These are phyloP conservation scores for Plagodis pulveraria DNA, from an alignment of 2,888 invertebrate genomes.

Conservation along the genomic window DNA sequence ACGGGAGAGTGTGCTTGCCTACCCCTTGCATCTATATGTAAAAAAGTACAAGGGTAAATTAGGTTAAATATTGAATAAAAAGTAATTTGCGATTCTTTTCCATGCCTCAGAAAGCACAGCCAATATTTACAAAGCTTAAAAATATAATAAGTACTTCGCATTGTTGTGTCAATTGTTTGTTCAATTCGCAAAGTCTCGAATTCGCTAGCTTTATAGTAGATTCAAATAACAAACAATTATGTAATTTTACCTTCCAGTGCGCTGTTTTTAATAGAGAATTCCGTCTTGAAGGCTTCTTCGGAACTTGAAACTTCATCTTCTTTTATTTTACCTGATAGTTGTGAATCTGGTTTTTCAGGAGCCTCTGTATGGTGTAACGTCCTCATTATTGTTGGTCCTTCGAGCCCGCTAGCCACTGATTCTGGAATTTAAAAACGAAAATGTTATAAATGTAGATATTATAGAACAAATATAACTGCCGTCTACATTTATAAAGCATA, in stretches of 20 bases:
- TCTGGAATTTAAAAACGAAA: constrained; percentile 38
- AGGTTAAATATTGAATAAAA: not conserved
- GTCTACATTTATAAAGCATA: constrained; percentile 30
- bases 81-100: too few species aligned
- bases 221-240: too few species aligned
- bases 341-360: constrained; percentile 66
- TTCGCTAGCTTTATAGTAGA: too few species aligned
- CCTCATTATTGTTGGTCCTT: constrained; percentile 29
- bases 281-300: constrained; percentile 84
- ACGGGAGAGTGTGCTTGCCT: constrained; percentile 41
- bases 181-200: too few species aligned
- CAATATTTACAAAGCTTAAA: too few species aligned
- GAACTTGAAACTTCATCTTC: constrained; percentile 92
- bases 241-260: constrained; percentile 41
- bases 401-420: constrained; percentile 28
- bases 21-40: constrained; percentile 3
- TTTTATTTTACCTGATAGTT: constrained; percentile 75
- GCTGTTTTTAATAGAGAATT: constrained; percentile 38
- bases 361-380: constrained; percentile 47
- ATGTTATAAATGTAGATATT: not conserved
- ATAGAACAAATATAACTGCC: constrained; percentile 6
- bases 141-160: too few species aligned
- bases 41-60: not conserved
- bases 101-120: too few species aligned
- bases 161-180: too few species aligned